phyloP scores from a whole-genome alignment of 2,113 vertebrate species.

The Tapirus terrestris region DNA sequence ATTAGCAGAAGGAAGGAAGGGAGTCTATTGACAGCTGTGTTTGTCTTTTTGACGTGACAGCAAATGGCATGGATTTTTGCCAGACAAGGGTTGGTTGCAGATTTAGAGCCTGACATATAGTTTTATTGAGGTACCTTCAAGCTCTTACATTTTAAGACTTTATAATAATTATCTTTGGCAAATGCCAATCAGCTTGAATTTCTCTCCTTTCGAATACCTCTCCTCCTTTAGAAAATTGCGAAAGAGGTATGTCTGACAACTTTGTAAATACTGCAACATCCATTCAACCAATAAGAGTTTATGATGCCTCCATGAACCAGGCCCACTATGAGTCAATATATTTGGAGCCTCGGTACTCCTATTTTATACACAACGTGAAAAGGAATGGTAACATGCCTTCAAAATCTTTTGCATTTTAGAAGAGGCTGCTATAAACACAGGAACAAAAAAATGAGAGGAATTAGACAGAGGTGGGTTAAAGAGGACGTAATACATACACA shows the following conservation, averaged over 20 bases:
- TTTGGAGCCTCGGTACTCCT: neutral
- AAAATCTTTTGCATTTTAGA: neutral
- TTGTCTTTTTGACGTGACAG: slow-evolving; percentile 28
- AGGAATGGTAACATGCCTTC: neutral
- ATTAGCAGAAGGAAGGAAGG: neutral
- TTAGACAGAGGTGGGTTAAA: neutral
- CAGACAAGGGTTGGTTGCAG: slow-evolving; percentile 28
- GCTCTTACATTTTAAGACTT: slow-evolving; percentile 54
- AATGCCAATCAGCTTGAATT: neutral
- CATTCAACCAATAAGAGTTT: neutral
- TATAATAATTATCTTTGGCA: slow-evolving; percentile 28
- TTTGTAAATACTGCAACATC: neutral
- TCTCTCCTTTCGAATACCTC: neutral
- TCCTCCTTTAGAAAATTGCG: neutral
- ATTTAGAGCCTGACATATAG: slow-evolving; percentile 34
- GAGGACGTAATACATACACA: neutral
- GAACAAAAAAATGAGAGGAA: neutral
- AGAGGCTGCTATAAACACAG: neutral
- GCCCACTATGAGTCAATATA: neutral
- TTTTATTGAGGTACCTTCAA: slow-evolving; percentile 31
- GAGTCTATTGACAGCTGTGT: neutral
- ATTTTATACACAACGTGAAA: neutral
- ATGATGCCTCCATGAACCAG: neutral
- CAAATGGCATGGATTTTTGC: slow-evolving; percentile 18
- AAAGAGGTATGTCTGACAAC: neutral